Evolutionary conservation across 2,113 vertebrate genomes (phyloP), one percentile per base, ranked within the genome.

Genomic region (Neotragus moschatus): DNA sequence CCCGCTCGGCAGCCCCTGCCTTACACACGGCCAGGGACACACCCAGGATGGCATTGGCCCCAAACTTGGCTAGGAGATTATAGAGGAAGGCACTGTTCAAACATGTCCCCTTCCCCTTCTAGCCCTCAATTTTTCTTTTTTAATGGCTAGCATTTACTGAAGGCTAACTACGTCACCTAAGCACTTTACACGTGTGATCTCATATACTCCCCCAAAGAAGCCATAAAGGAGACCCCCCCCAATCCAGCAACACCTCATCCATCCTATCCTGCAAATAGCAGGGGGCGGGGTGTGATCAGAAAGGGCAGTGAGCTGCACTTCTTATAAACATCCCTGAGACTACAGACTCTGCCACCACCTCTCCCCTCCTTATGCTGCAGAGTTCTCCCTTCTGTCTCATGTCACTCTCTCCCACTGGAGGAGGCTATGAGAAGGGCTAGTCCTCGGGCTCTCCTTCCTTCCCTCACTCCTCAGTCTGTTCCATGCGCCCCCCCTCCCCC

Each of bases 21-120:
- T 99, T 99, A 98, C 99, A 99, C 96, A 99, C 98, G 0, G 99
- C 99, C 98, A 99, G 98, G 0, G 99, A 99, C 56, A 99, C 99
- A 92, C 99, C 99, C 91, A 99, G 99, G 98, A 99, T 99, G 82
- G 99, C 99, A 19, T 99, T 99, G 98, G 99, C 99, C 1, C 99
- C 99, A 96, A 99, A 99, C 98, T 99, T 99, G 96, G 99, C 99
- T 99, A 98, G 56, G 95, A 95, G 45, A 97, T 97, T 79, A 85
- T 17, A 84, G 90, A 97, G 63, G 90, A 92, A 97, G 89, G 61
- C 17, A 87, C 60, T 98, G n/a, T 97, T n/a, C 92, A 90, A 94
- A 86, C 60, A 53, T 7, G 4, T 66, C 47, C 17, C 61, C 47
- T 82, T 55, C 26, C 23, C 36, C 81, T 85, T 47, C 17, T 26